phyloP scores from a whole-genome alignment of 2,797 vertebrate species.

The Ceryle rudis region DNA sequence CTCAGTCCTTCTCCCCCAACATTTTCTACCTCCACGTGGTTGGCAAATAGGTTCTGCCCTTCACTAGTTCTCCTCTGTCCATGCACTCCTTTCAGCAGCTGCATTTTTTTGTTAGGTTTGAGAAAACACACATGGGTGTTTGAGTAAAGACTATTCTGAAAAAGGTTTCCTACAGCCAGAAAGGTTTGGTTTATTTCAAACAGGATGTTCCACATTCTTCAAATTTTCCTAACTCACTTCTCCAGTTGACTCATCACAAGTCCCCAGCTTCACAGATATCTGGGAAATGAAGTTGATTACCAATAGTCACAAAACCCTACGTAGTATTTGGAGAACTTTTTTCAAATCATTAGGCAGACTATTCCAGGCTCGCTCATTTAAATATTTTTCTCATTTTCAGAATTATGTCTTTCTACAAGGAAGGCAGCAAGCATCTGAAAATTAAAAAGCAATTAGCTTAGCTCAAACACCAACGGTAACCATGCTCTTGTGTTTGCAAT shows the following conservation, averaged over 20 bases:
- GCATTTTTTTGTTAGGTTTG: background rate
- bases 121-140: background rate
- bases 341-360: background rate
- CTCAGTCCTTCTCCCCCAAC: background rate
- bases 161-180: background rate
- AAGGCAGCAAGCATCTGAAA: background rate
- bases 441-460: background rate
- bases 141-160: background rate
- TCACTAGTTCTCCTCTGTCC: background rate
- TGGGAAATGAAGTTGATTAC: background rate
- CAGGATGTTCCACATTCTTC: background rate
- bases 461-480: background rate
- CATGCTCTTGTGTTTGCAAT: background rate
- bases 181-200: background rate
- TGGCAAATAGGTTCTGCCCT: background rate
- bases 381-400: constrained; percentile 10
- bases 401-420: background rate
- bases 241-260: background rate
- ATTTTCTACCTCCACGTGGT: background rate
- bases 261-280: background rate
- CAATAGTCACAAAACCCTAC: background rate
- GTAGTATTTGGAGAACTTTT: background rate
- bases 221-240: background rate
- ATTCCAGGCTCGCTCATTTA: background rate
- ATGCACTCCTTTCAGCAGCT: background rate